Percentiles rank a stretch among this genome's conserved stretches.
phyloP scores from a whole-genome alignment of 2,113 vertebrate species.

The Sylvietta virens region DNA sequence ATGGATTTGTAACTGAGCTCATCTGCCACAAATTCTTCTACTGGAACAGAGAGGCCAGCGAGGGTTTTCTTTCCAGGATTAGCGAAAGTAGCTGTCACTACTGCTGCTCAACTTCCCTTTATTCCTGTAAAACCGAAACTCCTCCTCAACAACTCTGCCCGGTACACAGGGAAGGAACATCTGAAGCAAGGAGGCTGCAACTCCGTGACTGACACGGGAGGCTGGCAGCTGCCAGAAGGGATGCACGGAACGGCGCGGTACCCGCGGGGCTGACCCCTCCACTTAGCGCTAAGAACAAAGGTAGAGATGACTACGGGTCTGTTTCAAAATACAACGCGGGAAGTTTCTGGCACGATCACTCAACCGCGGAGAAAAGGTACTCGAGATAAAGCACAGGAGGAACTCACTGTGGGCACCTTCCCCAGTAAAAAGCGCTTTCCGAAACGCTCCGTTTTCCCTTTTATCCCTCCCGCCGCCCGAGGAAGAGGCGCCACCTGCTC shows the following conservation, averaged over 20 bases:
- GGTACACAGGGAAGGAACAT: neutral
- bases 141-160: neutral
- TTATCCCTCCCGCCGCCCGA: neutral
- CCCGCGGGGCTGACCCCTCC: neutral
- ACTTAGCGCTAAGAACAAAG: neutral
- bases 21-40: neutral
- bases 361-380: neutral
- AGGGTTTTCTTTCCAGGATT: neutral
- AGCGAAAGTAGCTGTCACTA: neutral
- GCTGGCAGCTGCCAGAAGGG: neutral
- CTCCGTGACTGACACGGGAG: neutral
- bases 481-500: neutral
- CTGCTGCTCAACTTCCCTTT: neutral
- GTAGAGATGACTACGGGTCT: neutral
- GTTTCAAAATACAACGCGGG: neutral
- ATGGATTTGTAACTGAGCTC: neutral
- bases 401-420: neutral
- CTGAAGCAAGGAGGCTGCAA: neutral
- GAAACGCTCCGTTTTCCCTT: neutral
- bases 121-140: neutral
- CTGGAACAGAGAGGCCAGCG: accelerated
- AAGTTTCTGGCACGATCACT: neutral
- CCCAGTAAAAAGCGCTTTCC: neutral
- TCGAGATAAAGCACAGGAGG: neutral
- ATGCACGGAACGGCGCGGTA: neutral